Conservation (phyloP, 2,888 invertebrate genomes). For the Epistrophella euchroma region DNA sequence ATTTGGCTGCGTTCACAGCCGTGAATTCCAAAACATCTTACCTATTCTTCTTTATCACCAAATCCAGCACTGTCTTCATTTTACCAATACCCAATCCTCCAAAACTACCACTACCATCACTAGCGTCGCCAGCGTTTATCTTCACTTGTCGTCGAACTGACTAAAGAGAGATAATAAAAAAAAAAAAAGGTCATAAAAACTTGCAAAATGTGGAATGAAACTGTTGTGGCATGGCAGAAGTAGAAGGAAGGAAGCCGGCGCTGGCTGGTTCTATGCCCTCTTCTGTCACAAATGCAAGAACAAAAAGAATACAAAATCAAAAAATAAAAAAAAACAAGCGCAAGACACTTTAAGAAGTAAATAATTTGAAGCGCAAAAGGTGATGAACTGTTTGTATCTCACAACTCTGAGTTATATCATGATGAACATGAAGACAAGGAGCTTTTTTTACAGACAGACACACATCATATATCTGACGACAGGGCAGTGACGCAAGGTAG, state of each 20-base stretch:
- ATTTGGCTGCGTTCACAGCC: too few relatives aligned
- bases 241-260: neutral
- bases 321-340: slow-evolving; percentile 46
- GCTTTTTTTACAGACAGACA: neutral
- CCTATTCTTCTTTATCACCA: neutral
- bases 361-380: slow-evolving; percentile 70
- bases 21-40: too few relatives aligned
- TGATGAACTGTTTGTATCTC: slow-evolving; percentile 73
- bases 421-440: slow-evolving; percentile 28
- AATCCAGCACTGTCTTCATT: neutral
- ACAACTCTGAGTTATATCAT: slow-evolving; percentile 10
- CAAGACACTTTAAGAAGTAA: slow-evolving; percentile 66
- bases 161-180: slow-evolving; percentile 13
- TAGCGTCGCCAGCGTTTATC: slow-evolving; percentile 11
- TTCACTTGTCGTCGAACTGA: slow-evolving; percentile 62
- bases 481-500: slow-evolving; percentile 15
- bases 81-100: slow-evolving; percentile 1
- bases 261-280: slow-evolving; percentile 50
- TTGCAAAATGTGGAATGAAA: slow-evolving; percentile 64
- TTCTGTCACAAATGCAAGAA: slow-evolving; percentile 32
- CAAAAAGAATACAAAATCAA: slow-evolving; percentile 21
- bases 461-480: neutral
- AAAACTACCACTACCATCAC: neutral
- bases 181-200: slow-evolving; percentile 43
- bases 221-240: slow-evolving; percentile 22